Evolutionary conservation across 2,888 invertebrate genomes (phyloP), one percentile per base, ranked within the genome.

Genomic region (Uropetala carovei): DNA sequence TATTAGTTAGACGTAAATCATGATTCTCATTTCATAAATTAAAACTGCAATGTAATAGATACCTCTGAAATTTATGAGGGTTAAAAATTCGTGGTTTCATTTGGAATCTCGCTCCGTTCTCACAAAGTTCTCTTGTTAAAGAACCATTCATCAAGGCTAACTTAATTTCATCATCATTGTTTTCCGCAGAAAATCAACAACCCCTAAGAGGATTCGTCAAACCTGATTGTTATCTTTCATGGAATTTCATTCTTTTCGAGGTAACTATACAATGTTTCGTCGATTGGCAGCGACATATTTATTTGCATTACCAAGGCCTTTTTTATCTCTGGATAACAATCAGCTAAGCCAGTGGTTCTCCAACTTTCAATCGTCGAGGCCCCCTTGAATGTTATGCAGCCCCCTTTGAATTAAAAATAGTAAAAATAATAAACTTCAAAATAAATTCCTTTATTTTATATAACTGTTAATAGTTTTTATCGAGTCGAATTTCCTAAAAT

Each of bases 11-110:
- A 14, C 75, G 18, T 75, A 75, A 75, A 75, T 75, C 75, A 75
- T 27, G 22, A 22, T 75, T 75, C 75, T 75, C 75, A 75, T 75
- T 75, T 75, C 75, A 75, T 75, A 18, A 75, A 75, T 75, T 75
- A 75, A 75, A 75, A 10, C 27, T 27, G 27, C 22, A 75, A 27
- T 22, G 22, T 27, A 75, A 75, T 27, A 75, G 75, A 75, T 22
- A 27, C 27, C 27, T 75, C 75, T 22, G 75, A 75, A 22, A 75
- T 75, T 75, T 75, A 75, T 75, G 75, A 27, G 75, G 22, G 22
- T 75, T 75, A 22, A 75, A 75, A 75, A 75, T 22, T 75, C 43
- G 75, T 22, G 13, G 22, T 68, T n/a, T 68, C 68, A 11, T 13
- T 68, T 22, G 5, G 68, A 75, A 75, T 75, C 27, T 22, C 75